Conservation (phyloP, 1,140 invertebrate species). For the Elysia chlorotica region DNA sequence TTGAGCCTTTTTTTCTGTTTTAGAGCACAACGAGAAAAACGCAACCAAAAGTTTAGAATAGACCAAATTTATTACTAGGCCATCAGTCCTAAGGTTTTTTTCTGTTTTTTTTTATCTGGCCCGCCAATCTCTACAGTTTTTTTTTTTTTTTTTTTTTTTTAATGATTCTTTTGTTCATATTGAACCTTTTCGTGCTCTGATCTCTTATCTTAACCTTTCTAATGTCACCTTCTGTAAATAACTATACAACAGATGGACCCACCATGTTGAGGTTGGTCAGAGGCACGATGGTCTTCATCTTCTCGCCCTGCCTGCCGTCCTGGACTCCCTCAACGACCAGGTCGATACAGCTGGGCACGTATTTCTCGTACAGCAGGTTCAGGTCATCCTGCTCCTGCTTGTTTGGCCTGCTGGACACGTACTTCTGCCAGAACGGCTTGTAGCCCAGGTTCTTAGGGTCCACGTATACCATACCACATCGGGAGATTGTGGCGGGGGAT, state of each 20-base stretch:
- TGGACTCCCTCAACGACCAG: slow-evolving; percentile 79
- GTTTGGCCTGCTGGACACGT: slow-evolving; percentile 63
- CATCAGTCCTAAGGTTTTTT: too few relatives aligned
- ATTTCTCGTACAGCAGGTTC: slow-evolving; percentile 72
- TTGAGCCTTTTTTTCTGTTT: too few relatives aligned
- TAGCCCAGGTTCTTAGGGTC: slow-evolving; percentile 89
- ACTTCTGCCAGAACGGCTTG: slow-evolving; percentile 82
- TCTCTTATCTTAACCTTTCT: too few relatives aligned
- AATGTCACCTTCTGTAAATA: too few relatives aligned
- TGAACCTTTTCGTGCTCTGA: too few relatives aligned
- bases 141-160: too few relatives aligned
- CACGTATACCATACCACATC: slow-evolving; percentile 65
- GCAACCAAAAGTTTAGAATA: too few relatives aligned
- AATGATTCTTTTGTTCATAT: too few relatives aligned
- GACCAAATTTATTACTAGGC: too few relatives aligned
- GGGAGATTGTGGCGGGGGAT: slow-evolving; percentile 63
- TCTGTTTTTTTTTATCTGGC: too few relatives aligned
- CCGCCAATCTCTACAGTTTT: too few relatives aligned
- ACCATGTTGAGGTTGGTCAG: slow-evolving; percentile 86
- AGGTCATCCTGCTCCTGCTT: slow-evolving; percentile 63
- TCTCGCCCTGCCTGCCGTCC: slow-evolving; percentile 70
- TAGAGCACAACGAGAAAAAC: too few relatives aligned
- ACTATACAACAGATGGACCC: slow-evolving; percentile 32
- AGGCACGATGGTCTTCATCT: slow-evolving; percentile 79
- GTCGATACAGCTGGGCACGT: slow-evolving; percentile 72